A percentile compares a stretch with the other conserved stretches of the same genome.
Conservation (phyloP, 30 jellyfish, hydroid and myxozoan species). For the Morbakka virulenta region DNA sequence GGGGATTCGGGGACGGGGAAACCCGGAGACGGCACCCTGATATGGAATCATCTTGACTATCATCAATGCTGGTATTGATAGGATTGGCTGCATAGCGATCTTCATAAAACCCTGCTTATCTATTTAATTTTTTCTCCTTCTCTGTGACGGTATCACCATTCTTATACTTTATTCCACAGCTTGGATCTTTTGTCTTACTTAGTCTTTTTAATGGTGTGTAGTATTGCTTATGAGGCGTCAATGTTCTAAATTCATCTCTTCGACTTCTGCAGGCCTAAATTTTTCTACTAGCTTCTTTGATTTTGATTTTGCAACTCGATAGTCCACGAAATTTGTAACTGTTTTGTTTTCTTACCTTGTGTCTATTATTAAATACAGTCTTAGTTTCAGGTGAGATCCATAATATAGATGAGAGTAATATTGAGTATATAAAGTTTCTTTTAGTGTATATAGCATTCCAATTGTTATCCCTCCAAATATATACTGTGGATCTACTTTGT, state of each 20-base stretch:
- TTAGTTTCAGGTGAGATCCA: conserved; percentile 4
- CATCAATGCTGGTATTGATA: neutral
- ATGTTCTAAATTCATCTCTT: neutral
- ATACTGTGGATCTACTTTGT: neutral
- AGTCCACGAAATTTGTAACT: neutral
- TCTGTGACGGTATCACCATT: conserved; percentile 1
- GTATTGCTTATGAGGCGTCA: conserved; percentile 25
- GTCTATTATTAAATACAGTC: neutral
- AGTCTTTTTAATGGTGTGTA: conserved; percentile 10
- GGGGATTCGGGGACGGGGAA: too few relatives aligned
- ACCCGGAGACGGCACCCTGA: too few relatives aligned
- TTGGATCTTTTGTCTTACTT: conserved; percentile 1
- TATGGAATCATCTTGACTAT: neutral
- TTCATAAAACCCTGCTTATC: conserved; percentile 22
- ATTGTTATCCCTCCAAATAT: neutral
- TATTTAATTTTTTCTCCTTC: neutral
- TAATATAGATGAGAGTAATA: neutral
- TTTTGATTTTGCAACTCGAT: conserved; percentile 5
- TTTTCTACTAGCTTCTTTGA: conserved; percentile 12
- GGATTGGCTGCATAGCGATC: neutral
- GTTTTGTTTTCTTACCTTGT: conserved; percentile 5
- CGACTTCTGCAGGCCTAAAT: neutral
- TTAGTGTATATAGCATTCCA: neutral
- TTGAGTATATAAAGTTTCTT: neutral
- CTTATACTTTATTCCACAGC: conserved; percentile 16